Base-by-base conservation (phyloP, 1,140 invertebrate species). In the Drosophila navojoa region DNA sequence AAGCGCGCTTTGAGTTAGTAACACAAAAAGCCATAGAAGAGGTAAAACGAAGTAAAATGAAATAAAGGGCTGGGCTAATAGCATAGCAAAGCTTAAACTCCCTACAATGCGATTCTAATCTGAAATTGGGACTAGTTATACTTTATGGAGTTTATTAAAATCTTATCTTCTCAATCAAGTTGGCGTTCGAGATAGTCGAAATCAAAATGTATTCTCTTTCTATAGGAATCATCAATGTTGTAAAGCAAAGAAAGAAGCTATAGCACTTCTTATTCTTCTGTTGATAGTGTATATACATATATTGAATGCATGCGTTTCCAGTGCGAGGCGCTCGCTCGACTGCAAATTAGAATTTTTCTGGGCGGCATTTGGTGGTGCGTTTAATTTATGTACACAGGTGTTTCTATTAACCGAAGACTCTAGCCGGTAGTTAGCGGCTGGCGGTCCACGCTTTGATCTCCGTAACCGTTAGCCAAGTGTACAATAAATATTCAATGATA, bases 321-420 rank as follows among this genome's bases (percentile, higher is more conserved):
- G 38, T 15, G 27, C 44, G n/a, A 19, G 22, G 47, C 62, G 52
- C 38, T 62, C 60, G 55, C 44, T 45, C 58, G 67, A 38, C 79
- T 81, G 66, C 84, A 82, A 86, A 87, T 79, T 86, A 79, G 71
- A 87, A 86, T 79, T 70, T 70, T 63, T 44, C 58, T 71, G 61
- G 68, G 68, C 72, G 45, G 40, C 55, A 58, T 77, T 82, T 71
- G 61, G 77, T 58, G 64, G 59, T 54, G 49, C 75, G 54, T 76
- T 75, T 59, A 80, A 85, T 87, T 86, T 86, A 86, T 86, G 75
- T 66, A 60, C 54, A 58, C 60, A 75, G 57, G 61, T 76, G 69
- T 76, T 76, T 76, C 58, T 67, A 76, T 76, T 66, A 66, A 62
- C 55, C 19, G 62, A 64, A 67, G 61, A 55, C 38, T 29, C 49